Conservation (phyloP, 92 coral and sea anemone genomes). For the Actinernus sp. region DNA sequence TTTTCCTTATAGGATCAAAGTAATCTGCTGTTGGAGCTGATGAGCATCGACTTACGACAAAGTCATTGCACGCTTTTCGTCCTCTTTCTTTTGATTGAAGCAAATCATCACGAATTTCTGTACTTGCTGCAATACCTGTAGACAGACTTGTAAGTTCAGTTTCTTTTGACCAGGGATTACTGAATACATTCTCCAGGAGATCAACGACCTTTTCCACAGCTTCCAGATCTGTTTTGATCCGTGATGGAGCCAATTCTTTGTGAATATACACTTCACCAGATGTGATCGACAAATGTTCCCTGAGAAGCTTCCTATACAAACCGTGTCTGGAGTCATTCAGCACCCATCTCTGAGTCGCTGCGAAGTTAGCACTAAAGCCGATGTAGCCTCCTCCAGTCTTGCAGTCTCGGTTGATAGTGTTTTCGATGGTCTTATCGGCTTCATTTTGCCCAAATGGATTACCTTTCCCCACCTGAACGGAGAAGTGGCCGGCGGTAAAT, state of each 20-base stretch:
- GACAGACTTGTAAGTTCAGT: slow-evolving; percentile 59
- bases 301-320: slow-evolving; percentile 29
- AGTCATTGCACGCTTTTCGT: slow-evolving; percentile 16
- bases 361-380: slow-evolving; percentile 69
- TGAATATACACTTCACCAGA: slow-evolving; percentile 42
- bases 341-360: slow-evolving; percentile 76
- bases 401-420: slow-evolving; percentile 66
- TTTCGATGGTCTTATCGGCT: slow-evolving; percentile 80
- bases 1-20: slow-evolving; percentile 63
- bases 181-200: slow-evolving; percentile 60
- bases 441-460: slow-evolving; percentile 77
- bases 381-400: slow-evolving; percentile 75
- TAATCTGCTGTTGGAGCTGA: slow-evolving; percentile 34
- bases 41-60: slow-evolving; percentile 51
- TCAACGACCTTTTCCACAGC: slow-evolving; percentile 57
- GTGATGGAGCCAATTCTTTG: slow-evolving; percentile 68
- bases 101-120: slow-evolving; percentile 55
- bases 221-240: slow-evolving; percentile 48
- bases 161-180: slow-evolving; percentile 57
- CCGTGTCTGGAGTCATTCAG: slow-evolving; percentile 60
- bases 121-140: slow-evolving; percentile 56
- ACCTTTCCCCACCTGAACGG: slow-evolving; percentile 60
- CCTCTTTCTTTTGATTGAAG: slow-evolving; percentile 50
- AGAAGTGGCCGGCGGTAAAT: slow-evolving; percentile 42
- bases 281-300: slow-evolving; percentile 53